phyloP scores from a whole-genome alignment of 2,888 invertebrate species.

The Mystacides longicornis region DNA sequence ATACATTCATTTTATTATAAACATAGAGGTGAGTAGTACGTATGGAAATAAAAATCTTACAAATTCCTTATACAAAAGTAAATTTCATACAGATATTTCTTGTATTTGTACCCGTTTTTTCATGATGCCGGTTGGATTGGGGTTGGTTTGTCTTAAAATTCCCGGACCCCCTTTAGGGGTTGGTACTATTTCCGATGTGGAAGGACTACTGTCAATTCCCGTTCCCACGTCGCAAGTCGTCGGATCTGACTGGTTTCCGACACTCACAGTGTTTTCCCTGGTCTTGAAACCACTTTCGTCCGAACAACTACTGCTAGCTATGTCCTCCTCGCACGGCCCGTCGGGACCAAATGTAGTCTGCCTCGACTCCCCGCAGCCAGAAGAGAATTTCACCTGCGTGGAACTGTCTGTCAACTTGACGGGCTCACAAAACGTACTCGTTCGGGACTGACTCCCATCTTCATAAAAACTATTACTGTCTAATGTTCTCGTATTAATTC shows the following conservation, averaged over 20 bases:
- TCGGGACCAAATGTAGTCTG: slow-evolving; percentile 26
- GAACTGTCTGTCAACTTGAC: slow-evolving; percentile 47
- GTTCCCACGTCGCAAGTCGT: slow-evolving; percentile 45
- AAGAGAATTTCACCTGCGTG: slow-evolving; percentile 47
- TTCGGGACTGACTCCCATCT: slow-evolving; percentile 23
- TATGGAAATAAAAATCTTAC: neutral
- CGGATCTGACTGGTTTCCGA: slow-evolving; percentile 38
- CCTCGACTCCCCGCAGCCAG: slow-evolving; percentile 28
- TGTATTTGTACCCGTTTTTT: slow-evolving; percentile 90
- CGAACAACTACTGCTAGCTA: slow-evolving; percentile 32
- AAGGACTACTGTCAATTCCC: slow-evolving; percentile 32
- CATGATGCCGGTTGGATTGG: slow-evolving; percentile 60
- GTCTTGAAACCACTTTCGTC: slow-evolving; percentile 43
- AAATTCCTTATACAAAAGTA: slow-evolving; percentile 12
- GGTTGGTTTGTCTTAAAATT: slow-evolving; percentile 48
- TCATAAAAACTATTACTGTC: slow-evolving; percentile 29
- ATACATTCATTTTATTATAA: neutral
- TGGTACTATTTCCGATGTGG: slow-evolving; percentile 55
- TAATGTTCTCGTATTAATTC: slow-evolving; percentile 37
- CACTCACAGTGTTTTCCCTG: slow-evolving; percentile 38
- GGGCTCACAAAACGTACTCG: slow-evolving; percentile 40
- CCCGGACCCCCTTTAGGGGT: slow-evolving; percentile 51
- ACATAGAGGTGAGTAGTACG: neutral
- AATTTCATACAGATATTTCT: slow-evolving; percentile 77
- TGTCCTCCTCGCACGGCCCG: slow-evolving; percentile 29